These are phyloP conservation scores for Anoplopoma fimbria DNA, from an alignment of 2,113 vertebrate genomes.

Conservation along the genomic window DNA sequence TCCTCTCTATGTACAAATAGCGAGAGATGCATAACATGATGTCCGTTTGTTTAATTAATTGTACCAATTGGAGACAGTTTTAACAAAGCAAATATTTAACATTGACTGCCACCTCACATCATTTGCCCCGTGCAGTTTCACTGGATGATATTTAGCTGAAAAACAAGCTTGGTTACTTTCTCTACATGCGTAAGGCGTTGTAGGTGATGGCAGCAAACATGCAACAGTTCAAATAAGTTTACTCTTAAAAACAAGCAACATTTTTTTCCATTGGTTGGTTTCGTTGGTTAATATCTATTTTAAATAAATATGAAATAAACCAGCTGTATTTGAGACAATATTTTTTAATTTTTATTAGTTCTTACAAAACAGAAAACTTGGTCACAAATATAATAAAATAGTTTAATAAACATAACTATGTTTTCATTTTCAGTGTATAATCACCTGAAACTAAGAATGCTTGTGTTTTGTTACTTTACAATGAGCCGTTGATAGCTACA, in stretches of 20 bases:
- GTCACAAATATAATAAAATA: neutral
- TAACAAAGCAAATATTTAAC: conserved; percentile 35
- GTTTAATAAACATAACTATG: neutral
- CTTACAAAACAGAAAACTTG: neutral
- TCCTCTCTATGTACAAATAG: neutral
- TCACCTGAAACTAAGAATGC: neutral
- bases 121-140: neutral
- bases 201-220: neutral
- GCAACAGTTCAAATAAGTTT: neutral
- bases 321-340: neutral
- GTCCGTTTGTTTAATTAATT: neutral
- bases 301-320: neutral
- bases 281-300: neutral
- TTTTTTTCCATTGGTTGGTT: neutral
- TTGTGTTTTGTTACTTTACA: neutral
- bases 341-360: neutral
- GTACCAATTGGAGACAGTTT: neutral
- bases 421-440: neutral
- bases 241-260: neutral
- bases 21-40: no score
- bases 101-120: neutral
- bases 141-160: neutral
- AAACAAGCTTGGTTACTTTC: conserved; percentile 20
- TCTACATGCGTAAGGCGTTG: neutral
- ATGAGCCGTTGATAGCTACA: neutral